These are phyloP conservation scores for Cataglyphis rosenhaueri DNA, from an alignment of 2,888 invertebrate species.

Conservation along the genomic window DNA sequence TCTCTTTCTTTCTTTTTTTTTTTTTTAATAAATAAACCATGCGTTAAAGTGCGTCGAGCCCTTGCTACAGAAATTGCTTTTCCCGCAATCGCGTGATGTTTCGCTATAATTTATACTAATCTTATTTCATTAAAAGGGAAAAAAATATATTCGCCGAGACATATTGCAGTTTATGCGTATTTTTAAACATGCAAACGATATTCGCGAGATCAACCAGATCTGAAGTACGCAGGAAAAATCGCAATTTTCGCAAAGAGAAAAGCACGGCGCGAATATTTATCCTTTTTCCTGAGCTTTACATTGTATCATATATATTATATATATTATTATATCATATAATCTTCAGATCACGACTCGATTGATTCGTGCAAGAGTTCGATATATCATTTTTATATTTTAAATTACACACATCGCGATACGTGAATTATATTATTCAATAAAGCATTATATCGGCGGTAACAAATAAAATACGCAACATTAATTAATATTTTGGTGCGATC, in stretches of 20 bases:
- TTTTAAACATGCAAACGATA: slow-evolving; percentile 42
- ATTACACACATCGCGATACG: background rate
- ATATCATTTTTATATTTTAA: slow-evolving; percentile 29
- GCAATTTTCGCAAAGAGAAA: background rate
- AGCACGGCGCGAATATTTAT: background rate
- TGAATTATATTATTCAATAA: slow-evolving; percentile 21
- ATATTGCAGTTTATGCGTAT: slow-evolving; percentile 27
- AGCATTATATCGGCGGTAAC: slow-evolving; percentile 32
- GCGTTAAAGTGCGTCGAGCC: slow-evolving; percentile 10
- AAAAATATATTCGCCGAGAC: slow-evolving; percentile 8
- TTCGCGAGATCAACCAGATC: slow-evolving; percentile 4
- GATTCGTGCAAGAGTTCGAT: background rate
- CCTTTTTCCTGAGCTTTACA: background rate
- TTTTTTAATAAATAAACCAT: slow-evolving; percentile 4
- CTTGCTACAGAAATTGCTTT: slow-evolving; percentile 7
- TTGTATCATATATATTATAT: background rate
- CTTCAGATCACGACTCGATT: slow-evolving; percentile 6
- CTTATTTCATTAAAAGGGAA: slow-evolving; percentile 42
- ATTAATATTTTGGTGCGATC: slow-evolving; percentile 13
- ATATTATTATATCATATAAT: too few relatives aligned
- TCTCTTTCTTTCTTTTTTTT: background rate
- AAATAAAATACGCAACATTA: slow-evolving; percentile 6
- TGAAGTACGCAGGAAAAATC: background rate
- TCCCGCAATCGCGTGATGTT: slow-evolving; percentile 8
- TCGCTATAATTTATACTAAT: slow-evolving; percentile 34